Evolutionary conservation across 1,140 invertebrate genomes (phyloP).

Genomic region (Macrosteles quadrilineatus): DNA sequence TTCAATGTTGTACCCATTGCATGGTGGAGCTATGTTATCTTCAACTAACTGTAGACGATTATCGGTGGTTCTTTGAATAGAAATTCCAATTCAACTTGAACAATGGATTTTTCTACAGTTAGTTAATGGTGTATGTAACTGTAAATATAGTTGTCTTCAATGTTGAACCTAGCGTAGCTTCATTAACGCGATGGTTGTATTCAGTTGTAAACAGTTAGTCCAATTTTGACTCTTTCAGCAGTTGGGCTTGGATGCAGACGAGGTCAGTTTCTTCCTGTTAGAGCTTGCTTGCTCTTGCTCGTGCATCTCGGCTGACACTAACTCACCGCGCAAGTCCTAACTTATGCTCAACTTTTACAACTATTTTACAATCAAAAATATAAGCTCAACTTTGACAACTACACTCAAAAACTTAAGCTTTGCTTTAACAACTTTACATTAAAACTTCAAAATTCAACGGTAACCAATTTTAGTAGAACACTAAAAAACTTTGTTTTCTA

Average conservation of each 20-base stretch:
- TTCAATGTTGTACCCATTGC: constrained; percentile 25
- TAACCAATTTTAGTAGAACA: too few species aligned
- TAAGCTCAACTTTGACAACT: too few species aligned
- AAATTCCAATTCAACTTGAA: too few species aligned
- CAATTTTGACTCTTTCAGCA: constrained; percentile 59
- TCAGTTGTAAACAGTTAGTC: constrained; percentile 28
- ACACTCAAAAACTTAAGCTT: too few species aligned
- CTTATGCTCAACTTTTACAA: too few species aligned
- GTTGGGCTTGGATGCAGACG: constrained; percentile 85
- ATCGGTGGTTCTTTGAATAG: too few species aligned
- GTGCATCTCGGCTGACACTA: too few species aligned
- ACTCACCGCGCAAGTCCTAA: too few species aligned
- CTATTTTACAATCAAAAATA: too few species aligned
- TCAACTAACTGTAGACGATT: constrained; percentile 35
- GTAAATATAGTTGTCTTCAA: constrained; percentile 20
- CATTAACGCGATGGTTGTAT: constrained; percentile 35
- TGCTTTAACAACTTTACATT: too few species aligned
- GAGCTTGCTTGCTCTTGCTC: constrained; percentile 3
- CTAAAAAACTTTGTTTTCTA: too few species aligned
- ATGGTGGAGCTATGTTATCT: constrained; percentile 41
- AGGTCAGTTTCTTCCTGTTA: constrained; percentile 62
- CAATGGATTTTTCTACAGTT: constrained; percentile 6
- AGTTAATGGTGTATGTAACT: constrained; percentile 18
- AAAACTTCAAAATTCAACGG: too few species aligned
- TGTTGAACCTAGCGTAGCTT: constrained; percentile 37